Conservation (phyloP, 2,888 invertebrate genomes). For the Fragum whitleyi region DNA sequence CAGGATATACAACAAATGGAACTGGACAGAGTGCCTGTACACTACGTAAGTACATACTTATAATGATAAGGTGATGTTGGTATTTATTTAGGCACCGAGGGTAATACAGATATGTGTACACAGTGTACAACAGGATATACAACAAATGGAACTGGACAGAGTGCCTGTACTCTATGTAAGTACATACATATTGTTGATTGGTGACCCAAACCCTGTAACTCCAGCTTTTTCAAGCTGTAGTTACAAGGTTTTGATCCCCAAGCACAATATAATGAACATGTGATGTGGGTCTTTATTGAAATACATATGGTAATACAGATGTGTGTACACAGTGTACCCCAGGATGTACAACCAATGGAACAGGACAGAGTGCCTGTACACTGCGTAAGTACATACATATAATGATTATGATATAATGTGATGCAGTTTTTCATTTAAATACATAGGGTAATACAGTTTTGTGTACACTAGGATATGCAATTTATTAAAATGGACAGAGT, state of each 20-base stretch:
- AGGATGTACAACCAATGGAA: slow-evolving; percentile 40
- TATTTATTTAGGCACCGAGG: slow-evolving; percentile 20
- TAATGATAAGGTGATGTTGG: slow-evolving; percentile 39
- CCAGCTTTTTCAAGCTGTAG: no score
- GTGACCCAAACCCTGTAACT: no score
- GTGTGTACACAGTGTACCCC: slow-evolving; percentile 27
- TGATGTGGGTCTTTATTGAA: slow-evolving; percentile 34
- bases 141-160: slow-evolving; percentile 41
- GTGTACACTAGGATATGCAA: slow-evolving; percentile 31
- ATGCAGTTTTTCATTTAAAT: slow-evolving; percentile 30
- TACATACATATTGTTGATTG: no score
- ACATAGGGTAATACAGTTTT: slow-evolving; percentile 21
- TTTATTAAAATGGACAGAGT: slow-evolving; percentile 35
- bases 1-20: slow-evolving; percentile 41
- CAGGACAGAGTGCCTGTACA: slow-evolving; percentile 37
- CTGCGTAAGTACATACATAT: slow-evolving; percentile 32
- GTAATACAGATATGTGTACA: slow-evolving; percentile 27
- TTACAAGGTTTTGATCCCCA: no score
- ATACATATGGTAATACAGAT: slow-evolving; percentile 23
- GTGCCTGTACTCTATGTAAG: slow-evolving; percentile 37
- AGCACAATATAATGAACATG: no score
- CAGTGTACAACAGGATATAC: slow-evolving; percentile 33
- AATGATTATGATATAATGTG: no score
- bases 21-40: slow-evolving; percentile 35
- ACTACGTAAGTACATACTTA: slow-evolving; percentile 34